Evolutionary conservation across 2,797 vertebrate species (phyloP).

Genomic region (Sebastes itinus): DNA sequence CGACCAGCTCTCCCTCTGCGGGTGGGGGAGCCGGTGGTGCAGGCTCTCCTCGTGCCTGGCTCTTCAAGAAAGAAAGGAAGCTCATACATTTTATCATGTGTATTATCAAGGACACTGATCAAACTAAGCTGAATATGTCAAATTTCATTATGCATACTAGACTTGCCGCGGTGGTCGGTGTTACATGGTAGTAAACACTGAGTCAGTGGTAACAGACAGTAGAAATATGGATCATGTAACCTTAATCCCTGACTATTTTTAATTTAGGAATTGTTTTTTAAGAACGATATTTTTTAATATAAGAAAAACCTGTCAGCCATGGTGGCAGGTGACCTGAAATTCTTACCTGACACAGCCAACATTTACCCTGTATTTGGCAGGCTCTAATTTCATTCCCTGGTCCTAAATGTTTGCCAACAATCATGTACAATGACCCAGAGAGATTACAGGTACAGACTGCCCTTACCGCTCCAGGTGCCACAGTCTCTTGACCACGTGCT

Average conservation of each 20-base stretch:
- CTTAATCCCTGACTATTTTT: too few species aligned
- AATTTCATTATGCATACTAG: neutral
- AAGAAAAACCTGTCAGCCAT: accelerated
- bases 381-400: too few species aligned
- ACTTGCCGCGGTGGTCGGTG: too few species aligned
- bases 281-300: too few species aligned
- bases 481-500: constrained; percentile 80
- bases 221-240: too few species aligned
- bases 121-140: neutral
- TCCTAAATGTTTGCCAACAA: neutral
- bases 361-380: too few species aligned
- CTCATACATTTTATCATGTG: neutral
- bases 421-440: neutral
- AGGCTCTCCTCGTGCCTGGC: constrained; percentile 28
- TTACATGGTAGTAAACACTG: too few species aligned
- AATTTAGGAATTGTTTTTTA: too few species aligned
- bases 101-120: neutral
- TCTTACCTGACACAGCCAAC: too few species aligned
- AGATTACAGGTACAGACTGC: neutral
- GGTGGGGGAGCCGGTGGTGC: neutral
- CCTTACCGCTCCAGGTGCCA: constrained; percentile 69
- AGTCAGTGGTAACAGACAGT: too few species aligned
- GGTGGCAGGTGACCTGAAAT: too few species aligned
- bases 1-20: constrained; percentile 65
- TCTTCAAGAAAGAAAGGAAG: constrained; percentile 8